Evolutionary conservation across 2,113 vertebrate species (phyloP).

Genomic region (Nothobranchius furzeri): DNA sequence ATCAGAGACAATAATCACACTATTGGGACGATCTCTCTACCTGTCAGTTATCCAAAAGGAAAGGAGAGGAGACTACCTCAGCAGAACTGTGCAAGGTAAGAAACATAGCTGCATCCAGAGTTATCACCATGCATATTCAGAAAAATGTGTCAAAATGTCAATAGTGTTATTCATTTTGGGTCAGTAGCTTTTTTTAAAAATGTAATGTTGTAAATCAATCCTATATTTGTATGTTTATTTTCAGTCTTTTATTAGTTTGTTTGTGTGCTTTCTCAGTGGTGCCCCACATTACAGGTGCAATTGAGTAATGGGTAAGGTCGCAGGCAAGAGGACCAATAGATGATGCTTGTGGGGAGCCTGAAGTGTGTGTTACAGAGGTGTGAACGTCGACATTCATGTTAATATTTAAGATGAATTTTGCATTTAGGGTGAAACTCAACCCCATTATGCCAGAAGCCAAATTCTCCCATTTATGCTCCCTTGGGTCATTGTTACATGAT

Average conservation of each 20-base stretch:
- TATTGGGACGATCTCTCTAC: slow-evolving; percentile 92
- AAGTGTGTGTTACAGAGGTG: slow-evolving; percentile 99
- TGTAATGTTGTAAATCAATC: too few species aligned
- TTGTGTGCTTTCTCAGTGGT: slow-evolving; percentile 81
- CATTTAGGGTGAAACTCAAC: background rate
- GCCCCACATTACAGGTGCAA: slow-evolving; percentile 96
- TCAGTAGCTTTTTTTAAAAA: too few species aligned
- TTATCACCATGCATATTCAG: background rate
- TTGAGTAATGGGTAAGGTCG: slow-evolving; percentile 96
- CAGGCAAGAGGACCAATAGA: slow-evolving; percentile 86
- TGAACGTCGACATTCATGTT: background rate
- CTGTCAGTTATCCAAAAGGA: slow-evolving; percentile 98
- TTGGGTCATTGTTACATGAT: background rate
- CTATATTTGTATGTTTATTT: background rate
- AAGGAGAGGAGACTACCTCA: slow-evolving; percentile 93
- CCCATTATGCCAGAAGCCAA: background rate
- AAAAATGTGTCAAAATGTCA: too few species aligned
- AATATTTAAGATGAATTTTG: background rate
- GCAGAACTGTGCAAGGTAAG: slow-evolving; percentile 96
- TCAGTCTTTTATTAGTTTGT: slow-evolving; percentile 14
- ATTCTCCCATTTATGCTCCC: slow-evolving; percentile 1
- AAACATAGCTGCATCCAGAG: background rate
- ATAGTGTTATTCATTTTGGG: too few species aligned
- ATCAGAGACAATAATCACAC: slow-evolving; percentile 97
- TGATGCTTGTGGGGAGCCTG: slow-evolving; percentile 83